phyloP scores from a whole-genome alignment of 2,888 invertebrate species.

The Drosophila borborema region DNA sequence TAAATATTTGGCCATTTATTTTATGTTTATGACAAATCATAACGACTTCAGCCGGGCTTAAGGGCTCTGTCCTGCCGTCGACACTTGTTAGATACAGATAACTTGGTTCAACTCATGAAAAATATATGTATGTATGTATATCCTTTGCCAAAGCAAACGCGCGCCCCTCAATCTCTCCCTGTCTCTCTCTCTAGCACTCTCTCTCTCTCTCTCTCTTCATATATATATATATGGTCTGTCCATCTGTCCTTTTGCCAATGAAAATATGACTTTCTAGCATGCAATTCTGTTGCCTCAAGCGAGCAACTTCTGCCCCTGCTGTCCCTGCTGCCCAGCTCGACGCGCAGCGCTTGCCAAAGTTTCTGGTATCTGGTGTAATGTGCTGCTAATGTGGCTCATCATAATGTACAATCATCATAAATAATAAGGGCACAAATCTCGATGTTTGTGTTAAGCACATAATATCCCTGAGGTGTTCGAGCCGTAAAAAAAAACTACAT shows the following conservation, averaged over 20 bases:
- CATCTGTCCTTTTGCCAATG: slow-evolving; percentile 35
- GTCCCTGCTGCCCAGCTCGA: slow-evolving; percentile 21
- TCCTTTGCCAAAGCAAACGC: slow-evolving; percentile 53
- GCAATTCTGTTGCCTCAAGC: slow-evolving; percentile 48
- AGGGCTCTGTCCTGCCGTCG: slow-evolving; percentile 68
- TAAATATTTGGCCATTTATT: slow-evolving; percentile 81
- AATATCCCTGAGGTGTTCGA: slow-evolving; percentile 38
- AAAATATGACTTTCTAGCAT: slow-evolving; percentile 71
- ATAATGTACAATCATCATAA: slow-evolving; percentile 77
- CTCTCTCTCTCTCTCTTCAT: not conserved
- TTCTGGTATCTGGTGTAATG: slow-evolving; percentile 52
- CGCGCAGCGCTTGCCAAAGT: slow-evolving; percentile 32
- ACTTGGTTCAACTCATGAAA: slow-evolving; percentile 55
- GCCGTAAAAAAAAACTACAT: slow-evolving; percentile 9
- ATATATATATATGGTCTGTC: not conserved
- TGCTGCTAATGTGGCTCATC: slow-evolving; percentile 70
- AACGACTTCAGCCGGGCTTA: slow-evolving; percentile 76
- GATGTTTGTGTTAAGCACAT: slow-evolving; percentile 26
- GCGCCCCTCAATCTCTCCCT: not conserved
- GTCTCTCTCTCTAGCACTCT: not conserved
- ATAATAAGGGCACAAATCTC: slow-evolving; percentile 60
- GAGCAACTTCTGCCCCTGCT: slow-evolving; percentile 1
- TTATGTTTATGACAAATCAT: slow-evolving; percentile 81
- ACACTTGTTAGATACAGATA: slow-evolving; percentile 75
- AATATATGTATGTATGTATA: slow-evolving; percentile 42